A percentile compares a stretch with the other conserved stretches of the same genome.
Evolutionary conservation across 2,888 invertebrate genomes (phyloP).

Genomic region (Drosophila prostipennis): DNA sequence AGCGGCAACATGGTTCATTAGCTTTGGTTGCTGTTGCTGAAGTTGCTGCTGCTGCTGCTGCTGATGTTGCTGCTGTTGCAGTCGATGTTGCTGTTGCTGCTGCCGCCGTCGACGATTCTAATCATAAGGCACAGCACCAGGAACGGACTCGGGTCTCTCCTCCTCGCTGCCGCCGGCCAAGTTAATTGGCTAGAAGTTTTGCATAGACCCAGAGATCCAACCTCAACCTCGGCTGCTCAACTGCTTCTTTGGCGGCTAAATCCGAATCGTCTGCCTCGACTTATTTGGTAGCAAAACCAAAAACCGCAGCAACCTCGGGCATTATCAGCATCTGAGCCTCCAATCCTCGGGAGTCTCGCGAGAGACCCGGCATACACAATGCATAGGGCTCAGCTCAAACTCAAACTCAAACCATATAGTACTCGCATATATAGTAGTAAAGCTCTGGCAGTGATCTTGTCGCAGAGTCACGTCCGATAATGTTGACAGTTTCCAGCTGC

Average conservation of each 20-base stretch:
- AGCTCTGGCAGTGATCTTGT: constrained; percentile 72
- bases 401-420: not conserved
- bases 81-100: constrained; percentile 49
- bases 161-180: constrained; percentile 49
- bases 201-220: constrained; percentile 60
- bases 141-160: constrained; percentile 22
- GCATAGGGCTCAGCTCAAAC: constrained; percentile 24
- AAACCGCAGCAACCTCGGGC: constrained; percentile 38
- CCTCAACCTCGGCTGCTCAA: constrained; percentile 8
- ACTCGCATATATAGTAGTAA: not conserved
- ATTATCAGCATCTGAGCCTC: constrained; percentile 61
- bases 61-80: constrained; percentile 36
- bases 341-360: constrained; percentile 53
- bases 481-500: constrained; percentile 70
- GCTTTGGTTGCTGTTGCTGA: constrained; percentile 63
- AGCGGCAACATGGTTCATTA: constrained; percentile 80
- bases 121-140: constrained; percentile 74
- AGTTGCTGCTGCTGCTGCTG: constrained; percentile 40
- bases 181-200: constrained; percentile 77
- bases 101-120: constrained; percentile 75
- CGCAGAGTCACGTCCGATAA: constrained; percentile 71
- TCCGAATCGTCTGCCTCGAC: constrained; percentile 59
- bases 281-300: constrained; percentile 61
- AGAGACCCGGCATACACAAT: constrained; percentile 55
- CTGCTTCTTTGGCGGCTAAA: constrained; percentile 64